Base-by-base conservation (phyloP, 2,113 vertebrate genomes). In the Chinchilla lanigera region DNA sequence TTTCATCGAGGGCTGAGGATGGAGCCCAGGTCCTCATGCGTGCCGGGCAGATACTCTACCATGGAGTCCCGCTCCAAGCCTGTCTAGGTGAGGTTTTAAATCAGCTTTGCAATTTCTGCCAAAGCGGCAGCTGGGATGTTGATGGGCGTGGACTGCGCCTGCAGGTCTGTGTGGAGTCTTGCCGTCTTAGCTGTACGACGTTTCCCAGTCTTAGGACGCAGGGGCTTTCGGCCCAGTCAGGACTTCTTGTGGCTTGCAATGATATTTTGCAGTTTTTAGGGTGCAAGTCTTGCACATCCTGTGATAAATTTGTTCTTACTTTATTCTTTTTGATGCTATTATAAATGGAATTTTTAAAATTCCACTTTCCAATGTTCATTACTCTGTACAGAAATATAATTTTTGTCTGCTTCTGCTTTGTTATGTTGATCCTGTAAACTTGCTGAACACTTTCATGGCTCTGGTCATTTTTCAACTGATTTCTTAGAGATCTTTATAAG, bases 101-200 rank as follows among this genome's bases (percentile, higher is more conserved):
- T 60, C 22, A 3, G 47, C 41, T 38, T 52, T 35, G 44, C 30
- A 38, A 38, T 77, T 19, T 86, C 77, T 67, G n/a, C 30, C 4
- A 22, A 60, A 41, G 20, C 10, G 50, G 61, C 3, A 67, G 58
- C 3, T 41, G 33, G 10, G 28, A 50, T 13, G 61, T 41, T 14
- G n/a, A 17, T 38, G 47, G 35, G 11, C 63, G 83, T 13, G 3
- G 1, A 60, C 4, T 22, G 20, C 14, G 7, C 0, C 38, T n/a
- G 38, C 4, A 4, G 22, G 9, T 20, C 20, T 17, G 7, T 20
- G 58, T 41, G 35, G 13, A 54, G 26, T 9, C 17, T 0, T 41
- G 24, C 6, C 11, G 30, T 52, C 19, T 69, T 1, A 30, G 63
- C 61, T 30, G n/a, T 7, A 7, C 22, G n/a, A 14, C 33, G 19